Base-by-base conservation (phyloP, 2,113 vertebrate genomes). In the Leptodactylus fuscus region DNA sequence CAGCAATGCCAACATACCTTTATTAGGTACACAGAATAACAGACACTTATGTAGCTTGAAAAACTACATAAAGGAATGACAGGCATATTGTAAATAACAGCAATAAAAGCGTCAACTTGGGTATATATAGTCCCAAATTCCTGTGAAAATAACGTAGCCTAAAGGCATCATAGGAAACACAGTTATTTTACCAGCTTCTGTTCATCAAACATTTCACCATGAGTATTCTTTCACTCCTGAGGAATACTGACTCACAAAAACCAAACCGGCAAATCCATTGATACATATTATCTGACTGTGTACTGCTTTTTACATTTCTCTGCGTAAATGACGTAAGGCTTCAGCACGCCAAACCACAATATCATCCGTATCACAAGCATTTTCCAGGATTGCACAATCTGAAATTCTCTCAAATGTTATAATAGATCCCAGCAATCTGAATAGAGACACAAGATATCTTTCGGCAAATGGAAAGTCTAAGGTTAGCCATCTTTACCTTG, bases 371-470 rank as follows among this genome's bases (percentile, higher is more conserved):
- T 75, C 71, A 75, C 41, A 48, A 49, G 27, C 6, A 53, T 77
- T 77, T 55, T 77, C 75, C 48, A 77, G 51, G 48, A 77, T 77
- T 77, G 75, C 3, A 24, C 46, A 76, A 76, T 77, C 41, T 41
- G 1, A 24, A 41, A 0, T 53, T 22, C 10, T 36, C 29, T 77
- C 3, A n/a, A 34, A 53, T 34, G 48, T 20, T 77, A 5, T 22
- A 77, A 48, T 7, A 75, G 10, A 44, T 49, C 12, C 27, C n/a
- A 29, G 13, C 38, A 75, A 3, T 76, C 46, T 32, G 74, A 51
- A 76, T 3, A 13, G 22, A 27, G 10, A 12, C 24, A 69, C 65
- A 18, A 36, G 10, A 34, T 22, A 41, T 10, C 36, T 10, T 22
- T 36, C 20, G 10, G 34, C 18, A 38, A 20, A 34, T 34, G 67